Percentiles rank a stretch among this genome's conserved stretches.
Evolutionary conservation across 2,888 invertebrate species (phyloP).

Genomic region (Candidula unifasciata): DNA sequence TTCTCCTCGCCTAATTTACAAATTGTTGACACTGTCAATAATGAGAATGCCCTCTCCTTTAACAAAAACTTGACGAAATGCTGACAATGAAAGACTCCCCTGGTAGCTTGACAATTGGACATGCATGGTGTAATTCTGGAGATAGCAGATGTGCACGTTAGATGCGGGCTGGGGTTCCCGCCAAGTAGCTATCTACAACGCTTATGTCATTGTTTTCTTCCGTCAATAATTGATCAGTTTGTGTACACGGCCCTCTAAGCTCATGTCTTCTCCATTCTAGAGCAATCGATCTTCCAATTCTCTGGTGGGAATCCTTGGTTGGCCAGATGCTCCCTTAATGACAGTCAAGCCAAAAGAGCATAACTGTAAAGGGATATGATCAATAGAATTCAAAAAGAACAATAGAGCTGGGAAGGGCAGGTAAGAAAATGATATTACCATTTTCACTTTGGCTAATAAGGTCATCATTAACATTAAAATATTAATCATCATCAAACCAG

Average conservation of each 20-base stretch:
- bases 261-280: constrained; percentile 4
- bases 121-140: constrained; percentile 24
- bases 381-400: too few species aligned
- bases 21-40: constrained; percentile 17
- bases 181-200: constrained; percentile 40
- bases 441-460: too few species aligned
- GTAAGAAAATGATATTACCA: too few species aligned
- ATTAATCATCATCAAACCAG: too few species aligned
- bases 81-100: constrained; percentile 9
- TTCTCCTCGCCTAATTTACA: not conserved
- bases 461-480: too few species aligned
- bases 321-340: not conserved
- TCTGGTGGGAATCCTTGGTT: constrained; percentile 30
- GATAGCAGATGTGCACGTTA: constrained; percentile 30
- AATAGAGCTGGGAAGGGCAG: too few species aligned
- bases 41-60: constrained; percentile 4
- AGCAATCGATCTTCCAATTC: constrained; percentile 22
- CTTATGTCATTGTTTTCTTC: constrained; percentile 35
- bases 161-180: constrained; percentile 15
- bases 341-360: constrained; percentile 9
- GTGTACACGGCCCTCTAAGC: not conserved
- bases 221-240: constrained; percentile 41
- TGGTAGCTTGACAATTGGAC: not conserved
- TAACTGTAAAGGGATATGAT: too few species aligned
- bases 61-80: constrained; percentile 9